A percentile compares a stretch with the other conserved stretches of the same genome.
Evolutionary conservation across 2,113 vertebrate species (phyloP).

Genomic region (Patagioenas fasciata): DNA sequence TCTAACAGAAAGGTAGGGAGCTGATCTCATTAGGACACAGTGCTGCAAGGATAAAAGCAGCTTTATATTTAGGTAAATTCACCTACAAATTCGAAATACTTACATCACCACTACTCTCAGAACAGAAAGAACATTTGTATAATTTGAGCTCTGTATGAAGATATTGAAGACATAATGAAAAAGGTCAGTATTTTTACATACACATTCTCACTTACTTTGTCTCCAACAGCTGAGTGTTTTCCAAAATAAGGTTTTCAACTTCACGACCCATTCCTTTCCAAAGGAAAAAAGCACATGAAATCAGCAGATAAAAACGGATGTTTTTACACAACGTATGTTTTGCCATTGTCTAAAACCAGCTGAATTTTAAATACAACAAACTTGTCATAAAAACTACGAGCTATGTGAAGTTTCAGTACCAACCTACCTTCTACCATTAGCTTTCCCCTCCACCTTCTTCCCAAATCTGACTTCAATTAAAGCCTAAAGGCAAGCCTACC

Average conservation of each 20-base stretch:
- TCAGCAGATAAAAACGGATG: neutral
- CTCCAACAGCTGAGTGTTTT: conserved; percentile 95
- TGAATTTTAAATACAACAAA: neutral
- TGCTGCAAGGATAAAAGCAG: neutral
- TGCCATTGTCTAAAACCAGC: neutral
- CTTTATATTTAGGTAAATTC: neutral
- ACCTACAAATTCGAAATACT: neutral
- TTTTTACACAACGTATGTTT: neutral
- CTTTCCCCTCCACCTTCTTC: neutral
- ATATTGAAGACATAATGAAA: neutral
- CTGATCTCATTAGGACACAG: neutral
- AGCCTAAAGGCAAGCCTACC: neutral
- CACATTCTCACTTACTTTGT: conserved; percentile 86
- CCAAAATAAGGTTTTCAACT: conserved; percentile 97
- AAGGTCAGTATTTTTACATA: neutral
- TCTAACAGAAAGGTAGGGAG: neutral
- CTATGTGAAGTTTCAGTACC: neutral
- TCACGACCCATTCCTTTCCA: conserved; percentile 96
- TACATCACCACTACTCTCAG: neutral
- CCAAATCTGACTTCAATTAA: neutral
- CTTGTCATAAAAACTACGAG: neutral
- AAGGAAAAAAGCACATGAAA: conserved; percentile 55
- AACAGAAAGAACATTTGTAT: neutral
- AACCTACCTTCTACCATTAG: neutral
- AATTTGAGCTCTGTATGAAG: neutral